phyloP scores from a whole-genome alignment of 2,113 vertebrate species.

The Percina caprodes region DNA sequence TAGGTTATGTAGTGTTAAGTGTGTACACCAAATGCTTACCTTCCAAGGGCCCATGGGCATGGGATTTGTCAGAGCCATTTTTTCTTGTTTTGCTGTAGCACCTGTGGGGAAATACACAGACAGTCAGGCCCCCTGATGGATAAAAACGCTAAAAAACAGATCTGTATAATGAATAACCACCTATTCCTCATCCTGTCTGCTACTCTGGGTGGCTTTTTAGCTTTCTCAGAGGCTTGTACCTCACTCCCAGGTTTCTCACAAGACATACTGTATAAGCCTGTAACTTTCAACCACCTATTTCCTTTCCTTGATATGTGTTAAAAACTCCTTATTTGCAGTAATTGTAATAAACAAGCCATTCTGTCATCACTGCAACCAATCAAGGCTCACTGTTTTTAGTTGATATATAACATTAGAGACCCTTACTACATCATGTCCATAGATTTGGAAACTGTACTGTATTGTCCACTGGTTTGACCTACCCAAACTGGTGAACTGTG shows the following conservation, averaged over 20 bases:
- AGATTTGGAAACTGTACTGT: constrained; percentile 46
- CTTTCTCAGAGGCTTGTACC: background rate
- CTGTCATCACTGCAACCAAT: background rate
- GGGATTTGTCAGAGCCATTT: constrained; percentile 93
- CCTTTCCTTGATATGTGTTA: constrained; percentile 12
- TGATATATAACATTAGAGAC: constrained; percentile 18
- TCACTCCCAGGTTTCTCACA: background rate
- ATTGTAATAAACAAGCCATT: background rate
- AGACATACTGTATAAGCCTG: background rate
- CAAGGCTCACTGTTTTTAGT: background rate
- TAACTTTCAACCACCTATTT: background rate
- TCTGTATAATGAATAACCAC: background rate
- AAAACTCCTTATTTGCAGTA: constrained; percentile 13
- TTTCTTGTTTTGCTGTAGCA: constrained; percentile 67
- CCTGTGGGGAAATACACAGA: constrained; percentile 55
- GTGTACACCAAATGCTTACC: constrained; percentile 77
- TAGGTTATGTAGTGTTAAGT: background rate
- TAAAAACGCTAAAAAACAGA: background rate
- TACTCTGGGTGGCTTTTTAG: background rate
- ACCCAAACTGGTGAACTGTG: constrained; percentile 79
- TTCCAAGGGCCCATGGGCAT: constrained; percentile 93
- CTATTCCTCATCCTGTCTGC: background rate
- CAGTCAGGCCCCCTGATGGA: background rate
- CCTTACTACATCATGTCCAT: constrained; percentile 13
- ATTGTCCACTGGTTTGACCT: constrained; percentile 70